A percentile compares a stretch with the other conserved stretches of the same genome.
phyloP scores from a whole-genome alignment of 37 sponge, comb jelly and placozoan genomes.

The Cladorhizidae sp. region DNA sequence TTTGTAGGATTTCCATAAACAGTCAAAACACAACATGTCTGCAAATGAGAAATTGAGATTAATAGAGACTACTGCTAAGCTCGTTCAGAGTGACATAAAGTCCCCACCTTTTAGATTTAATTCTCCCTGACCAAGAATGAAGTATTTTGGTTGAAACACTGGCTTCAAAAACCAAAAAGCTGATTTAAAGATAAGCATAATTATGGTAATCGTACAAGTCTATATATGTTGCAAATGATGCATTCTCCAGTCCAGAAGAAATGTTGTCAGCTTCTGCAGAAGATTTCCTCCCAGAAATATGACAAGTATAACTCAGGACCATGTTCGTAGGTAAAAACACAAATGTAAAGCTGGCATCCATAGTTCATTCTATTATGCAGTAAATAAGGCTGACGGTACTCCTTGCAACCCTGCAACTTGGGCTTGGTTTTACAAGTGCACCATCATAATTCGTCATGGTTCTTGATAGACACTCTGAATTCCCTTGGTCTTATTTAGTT shows the following conservation, averaged over 20 bases:
- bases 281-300: slow-evolving; percentile 17
- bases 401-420: slow-evolving; percentile 33
- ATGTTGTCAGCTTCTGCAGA: slow-evolving; percentile 15
- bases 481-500: not conserved
- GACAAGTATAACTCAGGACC: not conserved
- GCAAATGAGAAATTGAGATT: too few species aligned
- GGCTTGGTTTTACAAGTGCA: not conserved
- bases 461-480: not conserved
- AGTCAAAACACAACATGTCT: slow-evolving; percentile 41
- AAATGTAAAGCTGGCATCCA: slow-evolving; percentile 7
- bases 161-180: too few species aligned
- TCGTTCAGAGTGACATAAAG: too few species aligned
- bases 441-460: not conserved
- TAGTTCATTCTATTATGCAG: slow-evolving; percentile 36
- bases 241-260: slow-evolving; percentile 14
- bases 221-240: not conserved
- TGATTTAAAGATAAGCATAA: too few species aligned
- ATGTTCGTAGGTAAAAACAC: slow-evolving; percentile 8
- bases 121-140: too few species aligned
- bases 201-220: too few species aligned
- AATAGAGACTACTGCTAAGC: too few species aligned
- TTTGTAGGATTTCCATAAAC: slow-evolving; percentile 30
- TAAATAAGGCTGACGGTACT: slow-evolving; percentile 24
- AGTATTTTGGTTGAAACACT: too few species aligned
- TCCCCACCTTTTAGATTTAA: too few species aligned